Evolutionary conservation across 35 echinoderm and acorn worm species (phyloP), one percentile per base, ranked within the genome.

Genomic region (Lytechinus variegatus): DNA sequence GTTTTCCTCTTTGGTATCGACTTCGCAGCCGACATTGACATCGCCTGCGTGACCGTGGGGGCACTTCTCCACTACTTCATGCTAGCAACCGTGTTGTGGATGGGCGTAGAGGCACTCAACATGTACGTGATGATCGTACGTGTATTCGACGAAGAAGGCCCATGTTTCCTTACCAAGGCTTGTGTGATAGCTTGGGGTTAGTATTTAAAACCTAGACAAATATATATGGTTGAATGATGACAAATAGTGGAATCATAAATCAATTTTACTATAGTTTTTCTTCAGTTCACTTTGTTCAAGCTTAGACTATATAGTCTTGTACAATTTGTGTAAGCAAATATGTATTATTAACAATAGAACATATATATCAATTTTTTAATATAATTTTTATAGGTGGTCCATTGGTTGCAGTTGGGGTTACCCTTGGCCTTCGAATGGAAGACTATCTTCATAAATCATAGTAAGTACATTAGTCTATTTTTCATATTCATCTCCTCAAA

Each of bases 61-160:
- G 89, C 95, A 28, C 94, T 99, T 60, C 53, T 99, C 24, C 98
- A 99, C 86, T 99, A 99, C 54, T 99, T 99, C 87, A 95, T 95
- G 8, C 93, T 99, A 9, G 92, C 98, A 1, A 95, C 98, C 0
- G 89, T 99, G 57, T 61, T 96, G 27, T 99, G 98, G 98, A 99
- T 99, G 98, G 98, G 92, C 3, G 98, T 97, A 1, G 98, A 99
- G 89, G 98, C 98, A 44, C 87, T 95, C 51, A 97, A 99, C 55
- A 96, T 99, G 95, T 99, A 99, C 89, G 87, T 97, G 60, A 87
- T 94, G 56, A 93, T 99, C 24, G 95, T 99, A 16, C 96, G 97
- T 54, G 96, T 98, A 28, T 98, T 98, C 54, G 95, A 97, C 21
- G 87, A 94, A 33, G 96, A 98, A 53, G 94, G 89, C 6, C 92